Conservation (phyloP, 2,113 vertebrate genomes). For the Ictalurus furcatus region DNA sequence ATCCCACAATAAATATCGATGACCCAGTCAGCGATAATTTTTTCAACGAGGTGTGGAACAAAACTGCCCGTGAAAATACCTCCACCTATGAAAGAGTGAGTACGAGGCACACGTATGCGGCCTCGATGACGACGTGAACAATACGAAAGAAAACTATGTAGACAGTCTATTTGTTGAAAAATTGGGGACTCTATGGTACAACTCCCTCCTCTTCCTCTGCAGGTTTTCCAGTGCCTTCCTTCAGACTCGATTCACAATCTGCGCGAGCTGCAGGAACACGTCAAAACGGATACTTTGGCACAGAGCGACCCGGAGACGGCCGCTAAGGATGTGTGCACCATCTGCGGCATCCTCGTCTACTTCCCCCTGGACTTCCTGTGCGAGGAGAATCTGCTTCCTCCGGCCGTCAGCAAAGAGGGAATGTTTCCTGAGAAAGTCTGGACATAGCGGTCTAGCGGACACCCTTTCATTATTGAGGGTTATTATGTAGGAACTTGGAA, state of each 20-base stretch:
- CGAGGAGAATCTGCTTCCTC: slow-evolving; percentile 82
- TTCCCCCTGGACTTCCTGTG: slow-evolving; percentile 84
- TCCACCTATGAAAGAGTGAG: slow-evolving; percentile 82
- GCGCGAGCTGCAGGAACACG: slow-evolving; percentile 72
- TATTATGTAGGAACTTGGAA: too few relatives aligned
- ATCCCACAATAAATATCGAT: slow-evolving; percentile 72
- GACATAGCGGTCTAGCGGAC: slow-evolving; percentile 70
- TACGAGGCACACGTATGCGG: neutral
- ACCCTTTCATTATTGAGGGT: too few relatives aligned
- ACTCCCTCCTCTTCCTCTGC: neutral
- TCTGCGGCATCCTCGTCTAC: slow-evolving; percentile 82
- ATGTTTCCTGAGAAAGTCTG: slow-evolving; percentile 84
- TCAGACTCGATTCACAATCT: slow-evolving; percentile 73
- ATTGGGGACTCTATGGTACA: neutral
- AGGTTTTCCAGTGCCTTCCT: slow-evolving; percentile 85
- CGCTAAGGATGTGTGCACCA: slow-evolving; percentile 68
- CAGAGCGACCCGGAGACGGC: slow-evolving; percentile 72
- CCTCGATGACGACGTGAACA: neutral
- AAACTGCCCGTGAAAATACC: slow-evolving; percentile 73
- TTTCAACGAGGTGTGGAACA: slow-evolving; percentile 81
- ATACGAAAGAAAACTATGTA: neutral
- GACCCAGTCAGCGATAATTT: slow-evolving; percentile 84
- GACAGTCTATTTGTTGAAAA: neutral
- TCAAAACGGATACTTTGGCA: slow-evolving; percentile 61
- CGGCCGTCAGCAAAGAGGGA: slow-evolving; percentile 80